Conservation (phyloP, 2,888 invertebrate genomes). For the Silvanus unidentatus region DNA sequence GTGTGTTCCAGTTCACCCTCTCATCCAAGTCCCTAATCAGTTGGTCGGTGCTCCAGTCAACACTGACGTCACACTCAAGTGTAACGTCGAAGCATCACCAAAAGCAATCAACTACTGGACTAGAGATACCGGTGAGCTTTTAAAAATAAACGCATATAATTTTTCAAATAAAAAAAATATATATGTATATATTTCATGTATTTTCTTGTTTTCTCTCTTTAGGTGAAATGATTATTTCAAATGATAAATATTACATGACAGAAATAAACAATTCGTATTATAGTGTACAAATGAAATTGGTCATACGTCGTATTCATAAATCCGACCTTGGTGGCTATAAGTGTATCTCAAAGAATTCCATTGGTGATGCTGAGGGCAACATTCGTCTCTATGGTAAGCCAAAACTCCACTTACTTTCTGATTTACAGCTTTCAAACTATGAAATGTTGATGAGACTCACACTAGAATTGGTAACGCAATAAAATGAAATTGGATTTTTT, state of each 20-base stretch:
- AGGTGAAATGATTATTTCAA: conserved; percentile 90
- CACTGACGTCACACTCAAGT: conserved; percentile 78
- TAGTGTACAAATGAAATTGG: conserved; percentile 77
- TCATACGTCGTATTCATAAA: conserved; percentile 67
- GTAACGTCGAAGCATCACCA: conserved; percentile 85
- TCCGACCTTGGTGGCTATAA: conserved; percentile 82
- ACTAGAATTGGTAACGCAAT: conserved; percentile 44
- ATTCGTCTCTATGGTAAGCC: conserved; percentile 80
- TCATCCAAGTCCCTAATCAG: conserved; percentile 91
- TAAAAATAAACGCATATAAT: no score
- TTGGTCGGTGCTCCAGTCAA: conserved; percentile 82
- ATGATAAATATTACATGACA: conserved; percentile 77
- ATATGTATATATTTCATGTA: no score
- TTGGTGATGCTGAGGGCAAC: conserved; percentile 85
- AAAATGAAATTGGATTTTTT: conserved; percentile 46
- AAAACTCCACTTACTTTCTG: conserved; percentile 33
- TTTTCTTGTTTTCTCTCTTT: conserved; percentile 16
- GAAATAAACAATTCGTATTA: conserved; percentile 77
- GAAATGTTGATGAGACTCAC: conserved; percentile 48
- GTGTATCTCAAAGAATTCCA: conserved; percentile 88
- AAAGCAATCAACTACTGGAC: conserved; percentile 95
- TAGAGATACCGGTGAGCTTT: conserved; percentile 71
- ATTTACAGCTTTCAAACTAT: conserved; percentile 44
- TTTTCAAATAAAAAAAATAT: no score
- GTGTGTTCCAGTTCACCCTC: conserved; percentile 72